Base-by-base conservation (phyloP, 2,888 invertebrate genomes). In the Crossocerus cetratus region DNA sequence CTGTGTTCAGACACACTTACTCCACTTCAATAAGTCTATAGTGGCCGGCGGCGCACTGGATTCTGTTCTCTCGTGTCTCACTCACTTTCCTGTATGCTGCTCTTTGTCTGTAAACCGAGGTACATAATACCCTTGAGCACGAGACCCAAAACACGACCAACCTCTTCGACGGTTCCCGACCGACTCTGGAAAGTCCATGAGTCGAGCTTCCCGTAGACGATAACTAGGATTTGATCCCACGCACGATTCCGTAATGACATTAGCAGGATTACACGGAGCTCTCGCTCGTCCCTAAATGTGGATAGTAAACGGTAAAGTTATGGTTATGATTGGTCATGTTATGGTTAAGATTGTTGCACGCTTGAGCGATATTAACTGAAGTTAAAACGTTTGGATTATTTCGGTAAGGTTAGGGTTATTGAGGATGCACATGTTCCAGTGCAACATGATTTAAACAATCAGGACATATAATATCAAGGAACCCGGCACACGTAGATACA, bases 291-390 rank as follows among this genome's bases (percentile, higher is more conserved):
- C 73, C 72, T 72, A 72, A 77, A 49, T 76, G 70, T 65, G 59
- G 70, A 78, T 59, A 71, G 72, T 74, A 74, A 81, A 81, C 69
- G 78, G 58, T 74, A 80, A 80, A 72, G 81, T 80, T 80, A n/a
- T n/a, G 80, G 63, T 80, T 76, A 78, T 76, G 76, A 81, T 80
- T n/a, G n/a, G n/a, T n/a, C n/a, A n/a, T 72, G 70, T 81, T 78
- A 76, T 63, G 66, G 60, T 66, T 59, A 72, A 74, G 72, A 63
- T 60, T 71, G 65, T 61, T 60, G 61, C 60, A 70, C 69, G n/a
- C n/a, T n/a, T n/a, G 65, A 72, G 74, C 43, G 67, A 75, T 73
- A 81, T 78, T 78, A 78, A 75, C 74, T 65, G 59, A 78, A 71
- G 74, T 77, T 73, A 76, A 56, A 56, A 63, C 55, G 79, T 71